Percentiles rank a stretch among this genome's conserved stretches.
Evolutionary conservation across 1,140 invertebrate genomes (phyloP).

Genomic region (Drosophila fuyamai): DNA sequence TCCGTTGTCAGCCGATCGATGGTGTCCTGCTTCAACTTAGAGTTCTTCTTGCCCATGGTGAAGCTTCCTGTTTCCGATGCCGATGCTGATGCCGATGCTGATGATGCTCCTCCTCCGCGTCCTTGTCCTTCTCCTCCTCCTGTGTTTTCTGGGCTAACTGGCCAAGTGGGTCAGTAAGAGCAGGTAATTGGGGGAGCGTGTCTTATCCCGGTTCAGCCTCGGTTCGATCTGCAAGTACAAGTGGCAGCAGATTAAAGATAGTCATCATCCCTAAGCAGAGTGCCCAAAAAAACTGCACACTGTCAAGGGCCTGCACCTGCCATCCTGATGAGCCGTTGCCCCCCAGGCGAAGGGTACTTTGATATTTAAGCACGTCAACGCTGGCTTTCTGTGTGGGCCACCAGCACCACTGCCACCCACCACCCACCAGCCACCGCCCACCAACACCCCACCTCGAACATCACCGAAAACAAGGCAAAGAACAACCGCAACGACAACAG

Average conservation of each 20-base stretch:
- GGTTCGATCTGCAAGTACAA: conserved; percentile 68
- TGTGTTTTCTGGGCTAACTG: neutral
- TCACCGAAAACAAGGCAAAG: conserved; percentile 43
- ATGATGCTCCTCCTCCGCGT: conserved; percentile 1
- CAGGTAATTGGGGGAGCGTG: conserved; percentile 68
- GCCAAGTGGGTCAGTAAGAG: conserved; percentile 29
- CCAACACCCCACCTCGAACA: conserved; percentile 12
- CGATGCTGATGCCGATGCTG: neutral
- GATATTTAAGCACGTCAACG: conserved; percentile 77
- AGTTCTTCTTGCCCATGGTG: conserved; percentile 95
- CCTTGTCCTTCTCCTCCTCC: neutral
- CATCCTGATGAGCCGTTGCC: neutral
- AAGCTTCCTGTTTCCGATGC: conserved; percentile 20
- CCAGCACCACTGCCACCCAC: neutral
- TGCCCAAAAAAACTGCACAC: conserved; percentile 19
- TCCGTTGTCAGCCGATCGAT: conserved; percentile 94
- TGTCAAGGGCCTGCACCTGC: conserved; percentile 40
- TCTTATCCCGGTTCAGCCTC: conserved; percentile 58
- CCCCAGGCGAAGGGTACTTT: conserved; percentile 51
- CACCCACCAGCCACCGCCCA: neutral
- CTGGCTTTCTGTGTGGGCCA: conserved; percentile 37
- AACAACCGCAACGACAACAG: conserved; percentile 42
- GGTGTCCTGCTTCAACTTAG: conserved; percentile 96
- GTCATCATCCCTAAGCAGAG: conserved; percentile 16
- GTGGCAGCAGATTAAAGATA: conserved; percentile 61